Evolutionary conservation across 2,888 invertebrate species (phyloP).

Genomic region (Rotaria magnacalcarata): DNA sequence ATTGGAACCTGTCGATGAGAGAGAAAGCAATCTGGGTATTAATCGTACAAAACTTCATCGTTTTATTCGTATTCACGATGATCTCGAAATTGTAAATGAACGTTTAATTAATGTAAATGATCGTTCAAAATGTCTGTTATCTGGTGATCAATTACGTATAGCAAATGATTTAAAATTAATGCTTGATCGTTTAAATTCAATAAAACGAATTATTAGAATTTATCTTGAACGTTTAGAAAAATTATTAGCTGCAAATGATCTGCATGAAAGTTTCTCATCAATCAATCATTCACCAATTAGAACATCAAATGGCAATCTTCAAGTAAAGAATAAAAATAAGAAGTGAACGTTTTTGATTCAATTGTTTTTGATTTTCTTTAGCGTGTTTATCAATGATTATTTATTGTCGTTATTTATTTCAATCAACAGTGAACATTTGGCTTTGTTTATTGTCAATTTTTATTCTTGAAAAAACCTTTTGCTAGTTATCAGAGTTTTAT

Average conservation of each 20-base stretch:
- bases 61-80: slow-evolving; percentile 23
- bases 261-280: background rate
- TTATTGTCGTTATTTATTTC: background rate
- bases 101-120: background rate
- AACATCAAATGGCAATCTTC: background rate
- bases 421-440: background rate
- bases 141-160: slow-evolving; percentile 5
- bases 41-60: slow-evolving; percentile 37
- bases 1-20: slow-evolving; percentile 7
- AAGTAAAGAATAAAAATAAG: background rate
- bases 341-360: background rate
- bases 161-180: background rate
- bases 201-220: background rate
- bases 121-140: background rate
- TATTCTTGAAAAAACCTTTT: background rate
- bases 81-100: background rate
- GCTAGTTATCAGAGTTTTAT: background rate
- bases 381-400: slow-evolving; percentile 16
- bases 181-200: slow-evolving; percentile 26
- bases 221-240: slow-evolving; percentile 26
- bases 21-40: background rate
- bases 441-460: background rate
- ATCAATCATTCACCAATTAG: background rate
- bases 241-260: background rate
- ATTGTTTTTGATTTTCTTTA: background rate